phyloP scores from a whole-genome alignment of 2,888 invertebrate species.

The Theretra japonica region DNA sequence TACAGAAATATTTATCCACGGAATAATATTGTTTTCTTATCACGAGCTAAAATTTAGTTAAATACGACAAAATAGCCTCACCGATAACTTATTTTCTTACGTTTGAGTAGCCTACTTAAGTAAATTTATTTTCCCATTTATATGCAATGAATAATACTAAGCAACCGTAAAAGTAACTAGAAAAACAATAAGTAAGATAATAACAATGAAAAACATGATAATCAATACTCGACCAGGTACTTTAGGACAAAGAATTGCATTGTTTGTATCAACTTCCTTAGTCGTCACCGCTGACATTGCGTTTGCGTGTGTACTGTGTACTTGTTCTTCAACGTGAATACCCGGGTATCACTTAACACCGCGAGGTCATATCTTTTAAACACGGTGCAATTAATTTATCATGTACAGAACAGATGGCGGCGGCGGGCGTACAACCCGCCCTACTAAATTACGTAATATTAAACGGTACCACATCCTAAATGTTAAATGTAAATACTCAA shows the following conservation, averaged over 20 bases:
- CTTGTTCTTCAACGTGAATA: not conserved
- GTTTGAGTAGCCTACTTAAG: too few relatives aligned
- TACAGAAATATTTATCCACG: too few relatives aligned
- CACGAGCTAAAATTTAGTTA: too few relatives aligned
- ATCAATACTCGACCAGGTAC: not conserved
- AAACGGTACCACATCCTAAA: not conserved
- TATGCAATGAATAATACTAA: not conserved
- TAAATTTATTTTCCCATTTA: too few relatives aligned
- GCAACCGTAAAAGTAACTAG: not conserved
- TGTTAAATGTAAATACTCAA: not conserved
- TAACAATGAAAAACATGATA: not conserved
- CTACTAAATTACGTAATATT: not conserved
- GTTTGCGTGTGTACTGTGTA: not conserved
- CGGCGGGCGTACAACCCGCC: not conserved
- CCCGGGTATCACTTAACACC: slow-evolving; percentile 3
- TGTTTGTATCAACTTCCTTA: not conserved
- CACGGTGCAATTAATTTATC: slow-evolving; percentile 19
- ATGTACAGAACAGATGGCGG: not conserved
- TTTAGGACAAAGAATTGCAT: slow-evolving; percentile 1
- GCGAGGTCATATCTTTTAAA: slow-evolving; percentile 24
- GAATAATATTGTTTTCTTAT: too few relatives aligned
- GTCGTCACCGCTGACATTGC: not conserved
- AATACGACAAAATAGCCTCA: too few relatives aligned
- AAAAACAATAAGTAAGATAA: not conserved
- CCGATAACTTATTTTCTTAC: too few relatives aligned